Evolutionary conservation across 2,113 vertebrate genomes (phyloP).

Genomic region (Sprattus sprattus): DNA sequence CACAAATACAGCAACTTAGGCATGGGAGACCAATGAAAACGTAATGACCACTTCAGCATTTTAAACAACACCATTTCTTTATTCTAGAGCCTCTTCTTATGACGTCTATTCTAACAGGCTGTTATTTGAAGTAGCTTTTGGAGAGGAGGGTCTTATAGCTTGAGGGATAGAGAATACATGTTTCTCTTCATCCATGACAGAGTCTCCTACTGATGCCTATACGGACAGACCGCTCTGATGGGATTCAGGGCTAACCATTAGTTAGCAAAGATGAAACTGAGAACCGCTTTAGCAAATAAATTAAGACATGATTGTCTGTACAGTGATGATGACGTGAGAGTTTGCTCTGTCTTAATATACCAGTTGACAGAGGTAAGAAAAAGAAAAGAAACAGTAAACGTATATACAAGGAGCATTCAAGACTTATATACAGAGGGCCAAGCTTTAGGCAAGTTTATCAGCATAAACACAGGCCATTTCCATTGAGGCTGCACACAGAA

Average conservation of each 20-base stretch:
- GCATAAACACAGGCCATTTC: constrained; percentile 71
- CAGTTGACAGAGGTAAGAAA: constrained; percentile 57
- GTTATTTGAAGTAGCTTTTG: constrained; percentile 6
- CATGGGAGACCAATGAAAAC: not conserved
- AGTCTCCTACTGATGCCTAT: not conserved
- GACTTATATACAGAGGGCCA: constrained; percentile 67
- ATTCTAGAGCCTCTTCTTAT: not conserved
- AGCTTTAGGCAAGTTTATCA: constrained; percentile 71
- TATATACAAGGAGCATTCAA: constrained; percentile 49
- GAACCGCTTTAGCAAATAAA: constrained; percentile 21
- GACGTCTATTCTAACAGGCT: not conserved
- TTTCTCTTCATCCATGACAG: not conserved
- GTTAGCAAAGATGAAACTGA: not conserved
- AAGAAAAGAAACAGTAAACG: constrained; percentile 52
- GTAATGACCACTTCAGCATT: constrained; percentile 2
- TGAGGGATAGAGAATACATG: not conserved
- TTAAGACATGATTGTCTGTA: constrained; percentile 61
- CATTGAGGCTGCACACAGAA: constrained; percentile 70
- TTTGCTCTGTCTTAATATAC: constrained; percentile 58
- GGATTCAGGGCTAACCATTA: not conserved
- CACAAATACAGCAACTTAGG: not conserved
- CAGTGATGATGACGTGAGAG: constrained; percentile 57
- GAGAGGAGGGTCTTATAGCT: not conserved
- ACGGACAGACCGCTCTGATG: not conserved
- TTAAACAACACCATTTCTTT: not conserved